Conservation (phyloP, 1,140 invertebrate genomes). For the Capitella teleta region DNA sequence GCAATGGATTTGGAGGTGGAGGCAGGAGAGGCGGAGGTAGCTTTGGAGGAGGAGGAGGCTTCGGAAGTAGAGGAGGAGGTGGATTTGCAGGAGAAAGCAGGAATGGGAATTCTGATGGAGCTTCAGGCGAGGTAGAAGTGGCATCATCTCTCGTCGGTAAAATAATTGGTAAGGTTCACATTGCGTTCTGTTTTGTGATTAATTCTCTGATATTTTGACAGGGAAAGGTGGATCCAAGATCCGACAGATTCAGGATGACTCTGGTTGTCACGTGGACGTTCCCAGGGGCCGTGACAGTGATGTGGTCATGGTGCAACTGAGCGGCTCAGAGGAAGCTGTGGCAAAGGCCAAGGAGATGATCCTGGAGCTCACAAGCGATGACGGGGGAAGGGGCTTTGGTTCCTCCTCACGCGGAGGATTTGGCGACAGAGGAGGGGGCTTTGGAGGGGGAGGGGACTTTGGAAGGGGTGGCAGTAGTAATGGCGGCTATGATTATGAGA, state of each 20-base stretch:
- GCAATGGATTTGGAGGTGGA: no score
- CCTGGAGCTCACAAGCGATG: constrained; percentile 28
- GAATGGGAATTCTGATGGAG: background rate
- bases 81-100: background rate
- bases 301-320: constrained; percentile 27
- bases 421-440: background rate
- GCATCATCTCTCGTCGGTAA: background rate
- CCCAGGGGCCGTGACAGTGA: constrained; percentile 1
- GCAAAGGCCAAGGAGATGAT: constrained; percentile 48
- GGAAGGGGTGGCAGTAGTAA: background rate
- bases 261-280: background rate
- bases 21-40: background rate
- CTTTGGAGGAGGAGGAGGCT: no score
- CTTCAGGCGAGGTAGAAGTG: background rate
- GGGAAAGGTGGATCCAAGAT: constrained; percentile 5
- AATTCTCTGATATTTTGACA: background rate
- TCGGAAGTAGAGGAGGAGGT: no score
- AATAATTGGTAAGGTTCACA: background rate
- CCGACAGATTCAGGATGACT: background rate
- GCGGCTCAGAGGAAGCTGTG: constrained; percentile 45
- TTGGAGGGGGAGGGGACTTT: background rate
- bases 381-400: background rate
- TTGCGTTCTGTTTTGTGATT: background rate
- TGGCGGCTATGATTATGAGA: background rate
- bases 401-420: background rate